phyloP scores from a whole-genome alignment of 2,113 vertebrate genomes.

The rat (Rattus norvegicus) region DNA sequence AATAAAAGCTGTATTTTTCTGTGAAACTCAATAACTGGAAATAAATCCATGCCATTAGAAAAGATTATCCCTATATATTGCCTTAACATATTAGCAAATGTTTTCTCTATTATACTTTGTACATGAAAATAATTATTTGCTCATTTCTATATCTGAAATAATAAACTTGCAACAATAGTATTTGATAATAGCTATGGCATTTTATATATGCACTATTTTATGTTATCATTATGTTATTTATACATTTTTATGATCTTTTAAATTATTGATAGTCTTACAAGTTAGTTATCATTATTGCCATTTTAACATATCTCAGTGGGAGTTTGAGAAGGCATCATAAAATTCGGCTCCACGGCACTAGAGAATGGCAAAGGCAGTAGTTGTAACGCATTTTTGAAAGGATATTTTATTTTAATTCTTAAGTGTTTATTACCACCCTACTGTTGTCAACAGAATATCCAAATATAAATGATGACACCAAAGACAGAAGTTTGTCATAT shows the following conservation, averaged over 20 bases:
- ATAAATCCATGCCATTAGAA: slow-evolving; percentile 54
- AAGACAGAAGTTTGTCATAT: not conserved
- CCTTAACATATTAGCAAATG: slow-evolving; percentile 43
- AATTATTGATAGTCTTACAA: not conserved
- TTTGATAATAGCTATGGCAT: not conserved
- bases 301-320: not conserved
- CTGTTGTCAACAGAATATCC: not conserved
- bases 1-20: slow-evolving; percentile 79
- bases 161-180: not conserved
- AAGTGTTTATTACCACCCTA: not conserved
- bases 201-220: not conserved
- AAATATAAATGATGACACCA: not conserved
- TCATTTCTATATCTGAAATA: not conserved
- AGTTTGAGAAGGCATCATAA: not conserved
- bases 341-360: not conserved
- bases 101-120: not conserved
- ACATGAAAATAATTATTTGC: not conserved
- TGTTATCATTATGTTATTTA: not conserved
- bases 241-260: not conserved
- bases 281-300: not conserved
- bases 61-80: slow-evolving; percentile 52
- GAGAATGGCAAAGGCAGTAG: not conserved
- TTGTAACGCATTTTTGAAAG: not conserved
- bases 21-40: slow-evolving; percentile 71
- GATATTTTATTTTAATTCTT: not conserved